phyloP scores from a whole-genome alignment of 2,888 invertebrate genomes.

The Melipona beecheii region DNA sequence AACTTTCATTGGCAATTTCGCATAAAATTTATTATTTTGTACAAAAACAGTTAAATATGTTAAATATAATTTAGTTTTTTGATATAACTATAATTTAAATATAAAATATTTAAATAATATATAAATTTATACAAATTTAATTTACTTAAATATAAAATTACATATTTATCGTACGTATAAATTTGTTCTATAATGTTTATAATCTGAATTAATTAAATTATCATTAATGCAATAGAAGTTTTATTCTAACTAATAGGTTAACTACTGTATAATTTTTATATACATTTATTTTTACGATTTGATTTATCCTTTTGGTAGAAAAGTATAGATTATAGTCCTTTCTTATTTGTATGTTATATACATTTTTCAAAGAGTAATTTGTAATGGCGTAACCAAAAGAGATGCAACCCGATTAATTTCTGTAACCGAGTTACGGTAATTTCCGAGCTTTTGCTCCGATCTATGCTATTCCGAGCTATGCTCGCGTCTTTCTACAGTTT shows the following conservation, averaged over 20 bases:
- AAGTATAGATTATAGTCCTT: background rate
- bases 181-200: too few relatives aligned
- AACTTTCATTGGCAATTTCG: too few relatives aligned
- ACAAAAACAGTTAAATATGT: too few relatives aligned
- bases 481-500: constrained; percentile 1
- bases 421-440: constrained; percentile 40
- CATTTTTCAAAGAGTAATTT: background rate
- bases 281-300: background rate
- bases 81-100: too few relatives aligned
- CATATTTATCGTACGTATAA: too few relatives aligned
- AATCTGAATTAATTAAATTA: too few relatives aligned
- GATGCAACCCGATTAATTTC: background rate
- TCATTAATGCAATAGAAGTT: too few relatives aligned
- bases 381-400: background rate
- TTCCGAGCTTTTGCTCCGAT: constrained; percentile 21
- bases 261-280: background rate
- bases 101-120: too few relatives aligned
- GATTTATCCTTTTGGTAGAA: background rate
- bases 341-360: background rate
- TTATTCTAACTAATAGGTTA: background rate
- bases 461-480: background rate
- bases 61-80: too few relatives aligned
- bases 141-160: too few relatives aligned
- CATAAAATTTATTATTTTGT: too few relatives aligned
- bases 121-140: too few relatives aligned